Conservation (phyloP, 2,113 vertebrate species). For the Chamaea fasciata region DNA sequence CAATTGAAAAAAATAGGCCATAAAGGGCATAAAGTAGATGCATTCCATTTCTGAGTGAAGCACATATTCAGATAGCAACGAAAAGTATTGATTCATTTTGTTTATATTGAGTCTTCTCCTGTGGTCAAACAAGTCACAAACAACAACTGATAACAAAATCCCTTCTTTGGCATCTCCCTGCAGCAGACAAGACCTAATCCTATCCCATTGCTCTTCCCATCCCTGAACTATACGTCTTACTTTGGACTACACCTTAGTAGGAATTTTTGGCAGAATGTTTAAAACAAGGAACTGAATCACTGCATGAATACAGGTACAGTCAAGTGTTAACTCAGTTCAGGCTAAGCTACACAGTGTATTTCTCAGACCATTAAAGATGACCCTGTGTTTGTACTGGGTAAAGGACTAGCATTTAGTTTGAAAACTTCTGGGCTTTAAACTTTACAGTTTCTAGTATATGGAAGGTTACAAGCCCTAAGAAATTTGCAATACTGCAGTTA, state of each 20-base stretch:
- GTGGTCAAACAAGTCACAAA: not conserved
- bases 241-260: not conserved
- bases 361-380: not conserved
- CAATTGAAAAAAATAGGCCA: not conserved
- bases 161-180: not conserved
- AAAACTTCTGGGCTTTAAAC: not conserved
- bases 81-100: not conserved
- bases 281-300: not conserved
- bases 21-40: not conserved
- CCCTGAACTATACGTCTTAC: rapidly evolving
- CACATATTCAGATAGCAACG: not conserved
- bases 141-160: not conserved
- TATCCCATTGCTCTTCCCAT: not conserved
- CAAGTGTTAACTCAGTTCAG: not conserved
- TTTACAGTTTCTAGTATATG: not conserved
- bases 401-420: not conserved
- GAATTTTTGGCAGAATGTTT: not conserved
- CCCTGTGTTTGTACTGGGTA: not conserved
- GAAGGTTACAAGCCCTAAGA: not conserved
- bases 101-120: not conserved
- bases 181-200: not conserved
- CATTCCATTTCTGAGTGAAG: not conserved
- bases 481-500: not conserved
- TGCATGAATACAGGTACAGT: not conserved
- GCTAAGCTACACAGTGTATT: not conserved